A percentile compares a stretch with the other conserved stretches of the same genome.
Evolutionary conservation across 2,888 invertebrate species (phyloP).

Genomic region (Trilocha varians): DNA sequence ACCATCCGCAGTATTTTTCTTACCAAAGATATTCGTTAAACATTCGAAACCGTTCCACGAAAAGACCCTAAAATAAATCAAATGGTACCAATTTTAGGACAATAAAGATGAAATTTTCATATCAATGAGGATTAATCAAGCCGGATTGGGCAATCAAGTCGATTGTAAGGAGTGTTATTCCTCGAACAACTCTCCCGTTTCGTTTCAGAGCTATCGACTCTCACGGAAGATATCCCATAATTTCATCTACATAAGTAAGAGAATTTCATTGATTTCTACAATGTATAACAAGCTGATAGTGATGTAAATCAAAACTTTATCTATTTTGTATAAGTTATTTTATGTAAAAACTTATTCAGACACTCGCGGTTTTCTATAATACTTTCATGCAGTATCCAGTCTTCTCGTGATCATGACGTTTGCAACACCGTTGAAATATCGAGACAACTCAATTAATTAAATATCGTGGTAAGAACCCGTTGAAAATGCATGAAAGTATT

Average conservation of each 20-base stretch:
- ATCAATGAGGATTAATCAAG: slow-evolving; percentile 35
- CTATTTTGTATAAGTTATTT: too few species aligned
- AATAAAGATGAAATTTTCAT: slow-evolving; percentile 21
- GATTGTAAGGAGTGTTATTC: slow-evolving; percentile 23
- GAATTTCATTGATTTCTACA: background rate
- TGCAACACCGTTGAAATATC: too few species aligned
- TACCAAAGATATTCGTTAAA: too few species aligned
- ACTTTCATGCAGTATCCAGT: too few species aligned
- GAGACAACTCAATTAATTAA: too few species aligned
- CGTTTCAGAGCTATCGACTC: background rate
- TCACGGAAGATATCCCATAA: background rate
- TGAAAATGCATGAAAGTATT: too few species aligned
- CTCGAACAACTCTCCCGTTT: slow-evolving; percentile 8
- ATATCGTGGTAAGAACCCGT: too few species aligned
- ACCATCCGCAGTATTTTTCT: too few species aligned
- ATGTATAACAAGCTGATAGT: background rate
- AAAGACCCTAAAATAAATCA: background rate
- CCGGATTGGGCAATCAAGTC: slow-evolving; percentile 25
- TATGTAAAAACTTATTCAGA: too few species aligned
- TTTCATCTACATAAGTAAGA: background rate
- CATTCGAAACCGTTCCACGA: background rate
- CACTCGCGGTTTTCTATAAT: too few species aligned
- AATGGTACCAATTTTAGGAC: background rate
- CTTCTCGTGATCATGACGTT: too few species aligned
- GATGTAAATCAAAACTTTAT: too few species aligned